These are phyloP conservation scores for Volucella inanis DNA, from an alignment of 2,888 invertebrate species.

Conservation along the genomic window DNA sequence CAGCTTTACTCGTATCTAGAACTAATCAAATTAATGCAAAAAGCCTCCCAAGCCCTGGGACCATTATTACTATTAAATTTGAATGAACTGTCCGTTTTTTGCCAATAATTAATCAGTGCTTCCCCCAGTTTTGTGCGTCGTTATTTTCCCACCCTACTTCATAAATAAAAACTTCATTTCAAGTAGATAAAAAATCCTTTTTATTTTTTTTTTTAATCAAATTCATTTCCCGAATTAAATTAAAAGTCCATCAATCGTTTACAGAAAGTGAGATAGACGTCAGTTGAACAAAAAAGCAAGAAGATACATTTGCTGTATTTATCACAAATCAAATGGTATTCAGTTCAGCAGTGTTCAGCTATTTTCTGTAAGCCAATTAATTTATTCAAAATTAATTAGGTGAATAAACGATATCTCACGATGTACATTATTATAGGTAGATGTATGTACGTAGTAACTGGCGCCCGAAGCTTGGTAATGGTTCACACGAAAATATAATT, in stretches of 20 bases:
- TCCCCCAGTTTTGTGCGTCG: neutral
- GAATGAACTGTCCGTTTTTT: slow-evolving; percentile 16
- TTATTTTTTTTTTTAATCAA: neutral
- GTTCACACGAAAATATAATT: slow-evolving; percentile 54
- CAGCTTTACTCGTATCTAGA: too few species aligned
- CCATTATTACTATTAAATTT: slow-evolving; percentile 28
- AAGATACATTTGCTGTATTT: slow-evolving; percentile 15
- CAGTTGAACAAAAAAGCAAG: neutral
- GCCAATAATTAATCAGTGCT: neutral
- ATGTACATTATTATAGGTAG: neutral
- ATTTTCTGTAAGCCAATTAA: slow-evolving; percentile 44
- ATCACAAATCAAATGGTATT: slow-evolving; percentile 29
- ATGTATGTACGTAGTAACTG: too few species aligned
- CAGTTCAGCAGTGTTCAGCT: slow-evolving; percentile 10
- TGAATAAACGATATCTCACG: slow-evolving; percentile 43
- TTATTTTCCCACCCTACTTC: neutral
- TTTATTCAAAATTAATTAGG: slow-evolving; percentile 68
- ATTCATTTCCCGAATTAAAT: slow-evolving; percentile 36
- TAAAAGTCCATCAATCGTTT: slow-evolving; percentile 30
- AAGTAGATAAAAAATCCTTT: slow-evolving; percentile 8
- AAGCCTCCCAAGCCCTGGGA: too few species aligned
- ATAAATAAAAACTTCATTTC: neutral
- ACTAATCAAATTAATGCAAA: too few species aligned
- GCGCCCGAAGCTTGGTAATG: slow-evolving; percentile 25
- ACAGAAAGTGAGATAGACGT: neutral